A percentile compares a stretch with the other conserved stretches of the same genome.
These are phyloP conservation scores for Dromococcyx pavoninus DNA, from an alignment of 2,797 vertebrate species.

Conservation along the genomic window DNA sequence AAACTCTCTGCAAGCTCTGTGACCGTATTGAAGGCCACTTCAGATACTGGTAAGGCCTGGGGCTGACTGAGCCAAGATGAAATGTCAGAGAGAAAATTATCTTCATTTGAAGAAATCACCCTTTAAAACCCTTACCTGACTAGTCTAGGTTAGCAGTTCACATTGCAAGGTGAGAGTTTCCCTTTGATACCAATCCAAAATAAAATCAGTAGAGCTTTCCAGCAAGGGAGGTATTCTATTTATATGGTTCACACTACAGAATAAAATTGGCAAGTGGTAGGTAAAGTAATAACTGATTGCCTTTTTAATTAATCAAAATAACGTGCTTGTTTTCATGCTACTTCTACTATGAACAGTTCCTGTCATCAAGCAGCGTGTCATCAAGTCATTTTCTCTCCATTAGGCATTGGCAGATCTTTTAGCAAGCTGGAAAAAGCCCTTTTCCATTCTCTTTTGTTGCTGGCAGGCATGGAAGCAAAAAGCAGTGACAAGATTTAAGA, in stretches of 20 bases:
- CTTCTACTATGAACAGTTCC: background rate
- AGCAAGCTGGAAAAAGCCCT: background rate
- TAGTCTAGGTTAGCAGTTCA: background rate
- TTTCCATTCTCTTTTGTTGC: background rate
- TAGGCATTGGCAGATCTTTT: background rate
- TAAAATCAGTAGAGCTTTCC: background rate
- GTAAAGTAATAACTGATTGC: background rate
- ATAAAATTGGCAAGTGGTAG: background rate
- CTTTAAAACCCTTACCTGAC: background rate
- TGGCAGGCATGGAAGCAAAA: background rate
- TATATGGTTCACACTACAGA: background rate
- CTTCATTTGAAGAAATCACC: background rate
- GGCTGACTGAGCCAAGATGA: background rate
- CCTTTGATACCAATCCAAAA: background rate
- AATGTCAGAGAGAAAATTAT: background rate
- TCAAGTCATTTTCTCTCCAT: background rate
- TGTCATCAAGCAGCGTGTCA: background rate
- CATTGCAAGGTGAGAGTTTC: background rate
- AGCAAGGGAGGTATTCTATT: background rate
- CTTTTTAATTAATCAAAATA: background rate
- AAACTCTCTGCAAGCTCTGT: background rate
- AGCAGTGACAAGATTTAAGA: background rate
- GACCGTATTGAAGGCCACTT: background rate
- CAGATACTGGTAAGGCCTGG: background rate
- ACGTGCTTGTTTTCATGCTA: background rate